Conservation (phyloP, 2,888 invertebrate species). For the Caenorhabditis becei region DNA sequence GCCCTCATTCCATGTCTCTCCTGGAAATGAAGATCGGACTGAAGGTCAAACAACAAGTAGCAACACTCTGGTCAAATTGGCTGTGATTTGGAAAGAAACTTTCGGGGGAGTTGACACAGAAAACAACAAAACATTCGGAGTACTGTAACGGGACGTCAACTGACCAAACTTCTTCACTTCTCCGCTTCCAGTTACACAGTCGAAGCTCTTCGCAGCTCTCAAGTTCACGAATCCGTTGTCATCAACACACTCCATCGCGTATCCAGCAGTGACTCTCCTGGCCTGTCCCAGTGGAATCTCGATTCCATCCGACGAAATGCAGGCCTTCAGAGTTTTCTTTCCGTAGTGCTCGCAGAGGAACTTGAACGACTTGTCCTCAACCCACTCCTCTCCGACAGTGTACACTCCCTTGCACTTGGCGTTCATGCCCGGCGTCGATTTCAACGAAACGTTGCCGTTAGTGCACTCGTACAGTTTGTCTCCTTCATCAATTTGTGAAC, state of each 20-base stretch:
- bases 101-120: neutral
- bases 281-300: slow-evolving; percentile 51
- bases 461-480: slow-evolving; percentile 54
- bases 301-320: slow-evolving; percentile 37
- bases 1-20: slow-evolving; percentile 56
- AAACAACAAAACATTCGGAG: neutral
- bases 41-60: slow-evolving; percentile 7
- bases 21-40: slow-evolving; percentile 9
- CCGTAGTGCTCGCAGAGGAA: slow-evolving; percentile 48
- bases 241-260: slow-evolving; percentile 56
- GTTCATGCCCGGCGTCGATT: slow-evolving; percentile 34
- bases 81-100: neutral
- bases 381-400: slow-evolving; percentile 47
- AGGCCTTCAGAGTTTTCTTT: slow-evolving; percentile 31
- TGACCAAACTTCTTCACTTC: slow-evolving; percentile 40
- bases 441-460: slow-evolving; percentile 41
- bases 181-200: slow-evolving; percentile 36
- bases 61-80: neutral
- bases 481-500: slow-evolving; percentile 42
- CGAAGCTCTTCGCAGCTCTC: slow-evolving; percentile 39
- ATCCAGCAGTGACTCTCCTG: slow-evolving; percentile 49
- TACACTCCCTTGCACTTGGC: slow-evolving; percentile 43
- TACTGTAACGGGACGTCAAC: slow-evolving; percentile 2
- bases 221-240: slow-evolving; percentile 35
- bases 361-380: slow-evolving; percentile 48